Percentiles rank a stretch among this genome's conserved stretches.
These are phyloP conservation scores for Oxyura jamaicensis DNA, from an alignment of 2,113 vertebrate species.

Conservation along the genomic window DNA sequence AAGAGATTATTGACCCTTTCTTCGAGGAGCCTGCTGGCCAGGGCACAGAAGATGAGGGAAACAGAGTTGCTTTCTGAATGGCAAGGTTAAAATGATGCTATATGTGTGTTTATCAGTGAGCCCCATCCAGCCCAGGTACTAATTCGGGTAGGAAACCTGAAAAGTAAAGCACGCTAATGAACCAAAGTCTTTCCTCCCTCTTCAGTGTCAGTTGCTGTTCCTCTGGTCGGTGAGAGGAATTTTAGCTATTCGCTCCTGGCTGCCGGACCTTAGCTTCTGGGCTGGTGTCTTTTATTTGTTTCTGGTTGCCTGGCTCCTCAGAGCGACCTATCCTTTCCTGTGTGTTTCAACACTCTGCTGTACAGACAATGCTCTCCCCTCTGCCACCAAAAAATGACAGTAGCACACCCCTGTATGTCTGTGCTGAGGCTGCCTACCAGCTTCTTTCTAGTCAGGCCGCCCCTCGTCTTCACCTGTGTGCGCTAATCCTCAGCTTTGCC, in stretches of 20 bases:
- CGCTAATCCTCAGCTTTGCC: slow-evolving; percentile 18
- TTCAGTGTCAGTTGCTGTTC: neutral
- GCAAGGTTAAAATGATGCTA: neutral
- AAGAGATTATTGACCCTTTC: neutral
- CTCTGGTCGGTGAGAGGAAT: neutral
- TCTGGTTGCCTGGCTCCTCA: slow-evolving; percentile 35
- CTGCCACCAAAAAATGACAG: neutral
- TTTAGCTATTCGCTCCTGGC: slow-evolving; percentile 24
- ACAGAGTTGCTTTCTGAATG: accelerated
- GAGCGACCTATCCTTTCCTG: slow-evolving; percentile 12
- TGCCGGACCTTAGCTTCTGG: slow-evolving; percentile 35
- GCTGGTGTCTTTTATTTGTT: slow-evolving; percentile 41
- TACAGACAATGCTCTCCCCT: neutral
- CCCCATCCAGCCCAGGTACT: neutral
- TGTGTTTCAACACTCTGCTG: neutral
- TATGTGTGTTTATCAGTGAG: neutral
- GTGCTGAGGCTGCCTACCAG: neutral
- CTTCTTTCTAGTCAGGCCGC: neutral
- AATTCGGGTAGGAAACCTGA: neutral
- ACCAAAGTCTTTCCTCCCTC: neutral
- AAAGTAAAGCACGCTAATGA: neutral
- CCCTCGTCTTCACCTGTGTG: neutral
- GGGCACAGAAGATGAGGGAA: neutral
- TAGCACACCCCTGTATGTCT: neutral
- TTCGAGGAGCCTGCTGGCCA: neutral